phyloP scores from a whole-genome alignment of 2,113 vertebrate species.

The Rousettus leschenaultii region DNA sequence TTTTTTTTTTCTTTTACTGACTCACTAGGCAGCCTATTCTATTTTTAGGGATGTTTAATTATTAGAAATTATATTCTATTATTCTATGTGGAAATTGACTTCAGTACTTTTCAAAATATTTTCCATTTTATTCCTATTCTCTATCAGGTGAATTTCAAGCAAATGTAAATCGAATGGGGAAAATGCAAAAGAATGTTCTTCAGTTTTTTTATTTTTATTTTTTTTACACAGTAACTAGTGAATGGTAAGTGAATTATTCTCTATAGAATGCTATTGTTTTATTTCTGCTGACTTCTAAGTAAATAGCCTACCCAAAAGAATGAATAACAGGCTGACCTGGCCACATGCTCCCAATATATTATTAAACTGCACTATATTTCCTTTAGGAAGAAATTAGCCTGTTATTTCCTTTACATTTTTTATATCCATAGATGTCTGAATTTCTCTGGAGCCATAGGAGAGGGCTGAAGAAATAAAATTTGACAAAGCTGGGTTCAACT shows the following conservation, averaged over 20 bases:
- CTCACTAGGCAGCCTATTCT: neutral
- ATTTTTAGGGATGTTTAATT: neutral
- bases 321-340: constrained; percentile 38
- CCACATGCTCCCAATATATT: constrained; percentile 46
- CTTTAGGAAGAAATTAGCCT: constrained; percentile 47
- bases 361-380: constrained; percentile 61
- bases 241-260: neutral
- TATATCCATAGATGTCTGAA: constrained; percentile 29
- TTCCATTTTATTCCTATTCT: neutral
- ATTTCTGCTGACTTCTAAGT: constrained; percentile 48
- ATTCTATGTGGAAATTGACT: neutral
- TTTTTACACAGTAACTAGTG: neutral
- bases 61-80: neutral
- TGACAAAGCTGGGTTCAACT: neutral
- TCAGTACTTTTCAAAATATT: constrained; percentile 23
- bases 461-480: constrained; percentile 13
- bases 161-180: neutral
- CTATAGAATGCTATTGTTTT: neutral
- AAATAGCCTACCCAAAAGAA: constrained; percentile 18
- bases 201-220: neutral
- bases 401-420: constrained; percentile 55
- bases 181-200: neutral
- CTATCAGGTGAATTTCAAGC: neutral
- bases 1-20: neutral
- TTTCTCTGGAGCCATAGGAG: constrained; percentile 48